phyloP scores from a whole-genome alignment of 2,113 vertebrate genomes.

The Perca fluviatilis region DNA sequence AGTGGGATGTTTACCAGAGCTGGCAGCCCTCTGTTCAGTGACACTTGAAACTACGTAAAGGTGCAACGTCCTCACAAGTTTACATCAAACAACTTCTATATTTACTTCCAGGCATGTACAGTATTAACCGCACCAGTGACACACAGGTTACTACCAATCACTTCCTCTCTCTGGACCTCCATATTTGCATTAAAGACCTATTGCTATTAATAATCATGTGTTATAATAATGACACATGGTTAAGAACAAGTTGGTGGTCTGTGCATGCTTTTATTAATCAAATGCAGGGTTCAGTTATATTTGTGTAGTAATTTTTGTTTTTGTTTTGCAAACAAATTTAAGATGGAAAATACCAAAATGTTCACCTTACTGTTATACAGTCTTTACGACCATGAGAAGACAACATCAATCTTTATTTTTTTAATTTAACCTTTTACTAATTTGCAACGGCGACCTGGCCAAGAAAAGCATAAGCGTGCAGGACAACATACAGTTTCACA shows the following conservation, averaged over 20 bases:
- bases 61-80: conserved; percentile 49
- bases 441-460: too few species aligned
- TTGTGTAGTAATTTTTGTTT: background rate
- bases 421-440: too few species aligned
- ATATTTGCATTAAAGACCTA: background rate
- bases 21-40: conserved; percentile 33
- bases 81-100: conserved; percentile 55
- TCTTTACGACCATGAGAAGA: background rate
- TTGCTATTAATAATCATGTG: background rate
- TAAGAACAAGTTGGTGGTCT: background rate
- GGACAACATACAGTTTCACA: too few species aligned
- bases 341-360: background rate
- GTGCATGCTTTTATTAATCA: background rate
- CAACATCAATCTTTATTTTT: background rate
- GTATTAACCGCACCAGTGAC: background rate
- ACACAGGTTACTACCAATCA: background rate
- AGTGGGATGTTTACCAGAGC: conserved; percentile 39
- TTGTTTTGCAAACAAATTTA: background rate
- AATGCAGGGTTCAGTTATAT: background rate
- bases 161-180: background rate
- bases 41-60: conserved; percentile 26
- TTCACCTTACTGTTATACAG: background rate
- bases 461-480: too few species aligned
- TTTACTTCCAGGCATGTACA: conserved; percentile 18
- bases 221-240: background rate